Evolutionary conservation across 2,888 invertebrate genomes (phyloP), one percentile per base, ranked within the genome.

Genomic region (Callyntrura sp.): DNA sequence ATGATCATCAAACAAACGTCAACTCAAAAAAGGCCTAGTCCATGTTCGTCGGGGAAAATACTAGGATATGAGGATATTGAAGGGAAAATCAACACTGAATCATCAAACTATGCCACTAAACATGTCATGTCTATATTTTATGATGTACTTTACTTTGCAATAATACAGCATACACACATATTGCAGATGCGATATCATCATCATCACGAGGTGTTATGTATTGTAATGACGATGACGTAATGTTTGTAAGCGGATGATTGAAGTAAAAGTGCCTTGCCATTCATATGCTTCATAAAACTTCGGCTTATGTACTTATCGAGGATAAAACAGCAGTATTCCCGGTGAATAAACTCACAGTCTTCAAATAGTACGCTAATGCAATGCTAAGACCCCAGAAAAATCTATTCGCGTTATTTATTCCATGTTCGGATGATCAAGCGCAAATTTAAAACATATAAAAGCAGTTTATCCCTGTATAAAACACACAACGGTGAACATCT

Each of bases 81-180:
- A 51, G 57, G 28, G 57, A 87, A 87, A 87, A 82, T 82, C 81
- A 82, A 87, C 87, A 70, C 87, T 51, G 68, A 35, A 35, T 35
- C 76, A 57, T 6, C 43, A 60, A 79, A 35, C 51, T 17, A 55
- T 57, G n/a, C 78, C 60, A 60, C 79, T n/a, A 79, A n/a, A 79
- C 45, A 43, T 79, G 28, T 60, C 79, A 79, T 57, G 25, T 51
- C 25, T 55, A n/a, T 25, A 25, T 55, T 51, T 83, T 85, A 55
- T 55, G 68, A 55, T 48, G 25, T 51, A 48, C 70, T 20, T 45
- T 48, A 23, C 73, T 20, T 45, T 48, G 48, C 73, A 76, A 43
- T 45, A 45, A 70, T 45, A 70, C 20, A 4, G 35, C 35, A 35
- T 35, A 6, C 3, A 35, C 35, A 35, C 35, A 35, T 35, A 2